phyloP scores from a whole-genome alignment of 2,888 invertebrate species.

The Microplitis deprimator region DNA sequence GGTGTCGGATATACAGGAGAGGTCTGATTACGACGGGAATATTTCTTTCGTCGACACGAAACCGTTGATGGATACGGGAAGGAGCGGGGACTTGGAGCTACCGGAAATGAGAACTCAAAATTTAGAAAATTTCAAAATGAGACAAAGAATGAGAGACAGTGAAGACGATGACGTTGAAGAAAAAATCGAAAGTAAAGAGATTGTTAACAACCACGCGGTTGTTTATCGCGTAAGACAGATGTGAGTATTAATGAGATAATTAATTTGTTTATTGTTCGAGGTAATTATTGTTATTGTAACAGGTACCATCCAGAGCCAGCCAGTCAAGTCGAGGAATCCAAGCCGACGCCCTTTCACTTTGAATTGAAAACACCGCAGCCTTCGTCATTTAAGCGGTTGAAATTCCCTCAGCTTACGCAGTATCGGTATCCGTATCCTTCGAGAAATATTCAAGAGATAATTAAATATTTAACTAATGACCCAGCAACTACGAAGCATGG shows the following conservation, averaged over 20 bases:
- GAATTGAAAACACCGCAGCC: conserved; percentile 66
- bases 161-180: conserved; percentile 47
- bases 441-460: conserved; percentile 69
- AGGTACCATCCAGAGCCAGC: conserved; percentile 57
- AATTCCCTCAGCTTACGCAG: conserved; percentile 66
- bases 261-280: background rate
- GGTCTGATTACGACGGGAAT: conserved; percentile 54
- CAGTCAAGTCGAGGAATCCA: conserved; percentile 67
- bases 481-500: conserved; percentile 59
- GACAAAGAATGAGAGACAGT: conserved; percentile 57
- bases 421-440: conserved; percentile 66
- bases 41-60: conserved; percentile 33
- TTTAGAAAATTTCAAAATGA: conserved; percentile 60
- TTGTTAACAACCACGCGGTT: conserved; percentile 65
- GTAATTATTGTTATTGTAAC: background rate
- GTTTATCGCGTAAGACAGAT: conserved; percentile 64
- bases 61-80: background rate
- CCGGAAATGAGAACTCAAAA: conserved; percentile 59
- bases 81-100: conserved; percentile 9
- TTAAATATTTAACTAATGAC: conserved; percentile 64
- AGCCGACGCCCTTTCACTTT: conserved; percentile 74
- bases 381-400: conserved; percentile 59
- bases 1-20: conserved; percentile 56
- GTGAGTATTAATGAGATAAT: conserved; percentile 46
- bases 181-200: conserved; percentile 53